Evolutionary conservation across 2,797 vertebrate genomes (phyloP).

Genomic region (Aldrovandia affinis): DNA sequence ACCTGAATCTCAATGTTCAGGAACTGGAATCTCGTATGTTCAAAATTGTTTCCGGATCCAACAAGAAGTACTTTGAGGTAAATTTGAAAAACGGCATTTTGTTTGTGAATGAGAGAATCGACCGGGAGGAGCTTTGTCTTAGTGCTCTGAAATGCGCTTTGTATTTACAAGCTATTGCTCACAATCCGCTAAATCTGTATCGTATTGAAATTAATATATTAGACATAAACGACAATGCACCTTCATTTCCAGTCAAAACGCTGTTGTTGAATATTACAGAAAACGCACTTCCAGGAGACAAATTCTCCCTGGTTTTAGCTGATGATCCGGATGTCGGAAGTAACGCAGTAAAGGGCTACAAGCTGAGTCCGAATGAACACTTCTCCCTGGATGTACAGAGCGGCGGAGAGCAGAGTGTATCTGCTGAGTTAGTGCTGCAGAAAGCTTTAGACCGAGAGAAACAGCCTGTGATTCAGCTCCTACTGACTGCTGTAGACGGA

Average conservation of each 20-base stretch:
- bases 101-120: slow-evolving; percentile 58
- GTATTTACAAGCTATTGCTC: slow-evolving; percentile 64
- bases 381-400: slow-evolving; percentile 61
- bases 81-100: slow-evolving; percentile 56
- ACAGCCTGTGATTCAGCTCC: slow-evolving; percentile 58
- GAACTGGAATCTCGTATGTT: slow-evolving; percentile 71
- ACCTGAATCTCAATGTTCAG: slow-evolving; percentile 75
- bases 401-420: slow-evolving; percentile 56
- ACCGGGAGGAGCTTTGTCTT: slow-evolving; percentile 55
- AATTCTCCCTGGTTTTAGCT: slow-evolving; percentile 59
- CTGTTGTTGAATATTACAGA: slow-evolving; percentile 68
- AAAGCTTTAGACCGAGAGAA: slow-evolving; percentile 76
- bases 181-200: slow-evolving; percentile 63
- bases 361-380: slow-evolving; percentile 63
- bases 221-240: slow-evolving; percentile 73
- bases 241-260: slow-evolving; percentile 58
- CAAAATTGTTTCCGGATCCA: slow-evolving; percentile 67
- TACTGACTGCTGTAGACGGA: slow-evolving; percentile 73
- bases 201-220: slow-evolving; percentile 66
- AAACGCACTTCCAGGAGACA: slow-evolving; percentile 52
- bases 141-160: slow-evolving; percentile 47
- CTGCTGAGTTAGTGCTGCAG: slow-evolving; percentile 69
- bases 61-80: slow-evolving; percentile 57
- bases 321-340: slow-evolving; percentile 63
- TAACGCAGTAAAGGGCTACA: slow-evolving; percentile 66